Percentiles rank a stretch among this genome's conserved stretches.
Evolutionary conservation across 2,888 invertebrate genomes (phyloP).

Genomic region (Rhopalosiphum nymphaeae): DNA sequence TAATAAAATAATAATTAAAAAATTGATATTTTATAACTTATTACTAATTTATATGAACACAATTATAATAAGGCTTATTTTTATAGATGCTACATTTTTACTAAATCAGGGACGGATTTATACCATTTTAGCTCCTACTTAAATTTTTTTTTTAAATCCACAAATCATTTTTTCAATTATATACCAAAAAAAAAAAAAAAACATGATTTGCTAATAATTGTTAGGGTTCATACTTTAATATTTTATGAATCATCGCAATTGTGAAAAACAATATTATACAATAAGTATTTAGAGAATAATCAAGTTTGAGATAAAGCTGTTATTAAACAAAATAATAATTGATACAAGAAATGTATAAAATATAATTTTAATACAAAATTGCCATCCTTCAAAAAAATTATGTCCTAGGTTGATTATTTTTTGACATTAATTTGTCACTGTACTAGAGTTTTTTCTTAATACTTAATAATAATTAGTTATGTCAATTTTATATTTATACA

Average conservation of each 20-base stretch:
- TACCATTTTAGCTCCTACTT: background rate
- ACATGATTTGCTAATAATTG: background rate
- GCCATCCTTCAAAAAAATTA: background rate
- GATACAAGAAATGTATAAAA: background rate
- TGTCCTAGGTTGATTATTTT: background rate
- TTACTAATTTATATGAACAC: background rate
- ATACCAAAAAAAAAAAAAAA: background rate
- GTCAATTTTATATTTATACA: background rate
- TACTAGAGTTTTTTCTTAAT: background rate
- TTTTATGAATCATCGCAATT: background rate
- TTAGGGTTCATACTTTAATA: background rate
- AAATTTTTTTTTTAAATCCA: background rate
- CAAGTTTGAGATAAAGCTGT: background rate
- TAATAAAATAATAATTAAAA: background rate
- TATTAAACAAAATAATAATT: background rate
- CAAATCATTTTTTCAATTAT: background rate
- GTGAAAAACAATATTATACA: background rate
- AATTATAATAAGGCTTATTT: background rate
- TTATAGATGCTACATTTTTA: background rate
- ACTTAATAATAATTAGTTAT: background rate
- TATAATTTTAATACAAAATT: background rate
- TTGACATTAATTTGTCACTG: background rate
- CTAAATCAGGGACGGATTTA: background rate
- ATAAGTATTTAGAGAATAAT: background rate
- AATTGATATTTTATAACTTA: background rate